Base-by-base conservation (phyloP, 2,113 vertebrate genomes). In the Sitta europaea region DNA sequence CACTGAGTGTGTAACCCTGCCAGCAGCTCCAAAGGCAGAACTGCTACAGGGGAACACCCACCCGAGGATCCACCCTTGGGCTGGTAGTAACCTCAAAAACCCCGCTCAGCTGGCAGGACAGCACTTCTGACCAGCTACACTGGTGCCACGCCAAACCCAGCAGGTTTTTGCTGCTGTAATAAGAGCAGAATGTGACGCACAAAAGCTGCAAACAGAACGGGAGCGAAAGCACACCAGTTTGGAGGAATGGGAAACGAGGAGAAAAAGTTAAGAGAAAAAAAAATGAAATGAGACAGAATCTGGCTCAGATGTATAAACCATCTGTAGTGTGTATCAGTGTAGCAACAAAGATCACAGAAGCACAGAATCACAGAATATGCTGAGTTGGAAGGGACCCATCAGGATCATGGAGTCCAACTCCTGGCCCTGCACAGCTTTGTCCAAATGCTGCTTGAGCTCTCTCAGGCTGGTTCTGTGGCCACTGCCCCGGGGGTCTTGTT, bases 241-340 rank as follows among this genome's bases (percentile, higher is more conserved):
- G 86, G 67, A 88, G 54, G 75, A 96, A 93, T 17, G 54, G 75
- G 74, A 93, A 87, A 93, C 28, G 59, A 84, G 53, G 51, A 86
- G 63, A 73, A 88, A 58, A 91, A 70, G 57, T 72, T 72, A 47
- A 76, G 54, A 61, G 0, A 10, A 59, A 77, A 68, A 82, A 86
- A 70, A 54, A 6, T 2, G 0, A 43, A 91, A 89, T 31, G 35
- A 81, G 57, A 14, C 48, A 93, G 66, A 91, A 65, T 94, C 70
- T 93, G 88, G 61, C 71, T 97, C 53, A 85, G 90, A 91, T 85
- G 36, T 43, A 75, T 7, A 78, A 96, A 63, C 66, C 88, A 92
- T 92, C 92, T 94, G 92, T 25, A 47, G 78, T 47, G 51, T 54
- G 59, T 66, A 31, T 67, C 86, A 74, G 82, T 66, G 88, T 53